A percentile compares a stretch with the other conserved stretches of the same genome.
Evolutionary conservation across 1,140 invertebrate species (phyloP).

Genomic region (Scaptomyza graminum): DNA sequence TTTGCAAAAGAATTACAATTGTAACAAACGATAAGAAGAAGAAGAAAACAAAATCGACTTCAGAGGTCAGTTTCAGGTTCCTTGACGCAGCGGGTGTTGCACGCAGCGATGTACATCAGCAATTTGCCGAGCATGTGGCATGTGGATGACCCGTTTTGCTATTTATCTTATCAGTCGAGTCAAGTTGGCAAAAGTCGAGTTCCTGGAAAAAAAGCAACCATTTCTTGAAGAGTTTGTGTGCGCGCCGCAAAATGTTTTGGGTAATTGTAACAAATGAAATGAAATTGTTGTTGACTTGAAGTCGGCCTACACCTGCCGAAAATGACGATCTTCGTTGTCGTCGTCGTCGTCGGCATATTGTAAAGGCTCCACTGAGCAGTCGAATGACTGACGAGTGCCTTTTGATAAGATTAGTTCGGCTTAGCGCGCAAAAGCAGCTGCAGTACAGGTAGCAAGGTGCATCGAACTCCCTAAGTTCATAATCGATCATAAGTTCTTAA

Average conservation of each 20-base stretch:
- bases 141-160: constrained; percentile 54
- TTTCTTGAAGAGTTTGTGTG: constrained; percentile 18
- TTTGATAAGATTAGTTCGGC: constrained; percentile 71
- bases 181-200: constrained; percentile 56
- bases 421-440: constrained; percentile 45
- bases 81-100: background rate
- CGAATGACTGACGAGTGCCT: constrained; percentile 54
- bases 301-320: constrained; percentile 55
- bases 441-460: constrained; percentile 53
- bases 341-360: constrained; percentile 25
- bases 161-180: constrained; percentile 72
- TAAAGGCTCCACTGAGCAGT: constrained; percentile 44
- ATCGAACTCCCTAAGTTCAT: constrained; percentile 17
- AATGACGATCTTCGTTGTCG: background rate
- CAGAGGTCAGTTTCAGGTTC: background rate
- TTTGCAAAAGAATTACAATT: constrained; percentile 53
- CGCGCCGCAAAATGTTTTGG: constrained; percentile 64
- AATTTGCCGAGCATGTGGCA: background rate
- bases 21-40: constrained; percentile 46
- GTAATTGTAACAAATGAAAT: constrained; percentile 73
- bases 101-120: constrained; percentile 23
- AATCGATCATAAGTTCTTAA: constrained; percentile 65
- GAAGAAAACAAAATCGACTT: background rate
- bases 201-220: constrained; percentile 26
- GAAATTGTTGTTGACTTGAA: constrained; percentile 9